Percentiles rank a stretch among this genome's conserved stretches.
phyloP scores from a whole-genome alignment of 2,113 vertebrate genomes.

The Rhineura floridana region DNA sequence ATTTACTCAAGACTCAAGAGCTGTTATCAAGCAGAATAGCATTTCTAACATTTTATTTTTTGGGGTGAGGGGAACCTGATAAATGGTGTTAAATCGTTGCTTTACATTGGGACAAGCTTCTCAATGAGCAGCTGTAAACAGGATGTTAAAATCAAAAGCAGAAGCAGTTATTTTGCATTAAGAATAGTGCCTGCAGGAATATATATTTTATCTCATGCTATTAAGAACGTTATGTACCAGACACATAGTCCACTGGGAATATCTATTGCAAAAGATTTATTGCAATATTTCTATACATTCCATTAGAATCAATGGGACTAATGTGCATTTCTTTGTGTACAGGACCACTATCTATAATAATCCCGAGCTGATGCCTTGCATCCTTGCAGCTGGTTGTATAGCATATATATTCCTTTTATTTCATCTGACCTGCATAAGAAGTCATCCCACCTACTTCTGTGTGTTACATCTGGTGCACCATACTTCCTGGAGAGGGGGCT shows the following conservation, averaged over 20 bases:
- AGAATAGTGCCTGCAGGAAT: neutral
- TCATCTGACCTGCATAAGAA: neutral
- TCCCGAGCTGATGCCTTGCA: neutral
- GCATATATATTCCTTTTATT: neutral
- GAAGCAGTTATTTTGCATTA: neutral
- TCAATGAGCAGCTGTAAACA: neutral
- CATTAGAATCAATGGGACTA: neutral
- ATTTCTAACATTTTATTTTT: slow-evolving; percentile 12
- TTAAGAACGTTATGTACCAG: neutral
- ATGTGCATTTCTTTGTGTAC: neutral
- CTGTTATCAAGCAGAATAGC: neutral
- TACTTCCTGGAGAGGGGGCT: no score
- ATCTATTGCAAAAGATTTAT: neutral
- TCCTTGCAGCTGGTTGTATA: neutral
- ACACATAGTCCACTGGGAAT: neutral
- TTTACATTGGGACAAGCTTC: neutral
- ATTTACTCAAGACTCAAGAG: neutral
- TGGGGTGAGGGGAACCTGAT: neutral
- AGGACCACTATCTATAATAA: neutral
- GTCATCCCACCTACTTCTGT: no score
- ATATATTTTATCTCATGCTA: neutral
- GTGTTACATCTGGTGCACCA: no score
- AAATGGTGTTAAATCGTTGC: neutral
- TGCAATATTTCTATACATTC: neutral
- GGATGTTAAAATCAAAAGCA: neutral